Evolutionary conservation across 2,888 invertebrate species (phyloP).

Genomic region (Agriopis aurantiaria): DNA sequence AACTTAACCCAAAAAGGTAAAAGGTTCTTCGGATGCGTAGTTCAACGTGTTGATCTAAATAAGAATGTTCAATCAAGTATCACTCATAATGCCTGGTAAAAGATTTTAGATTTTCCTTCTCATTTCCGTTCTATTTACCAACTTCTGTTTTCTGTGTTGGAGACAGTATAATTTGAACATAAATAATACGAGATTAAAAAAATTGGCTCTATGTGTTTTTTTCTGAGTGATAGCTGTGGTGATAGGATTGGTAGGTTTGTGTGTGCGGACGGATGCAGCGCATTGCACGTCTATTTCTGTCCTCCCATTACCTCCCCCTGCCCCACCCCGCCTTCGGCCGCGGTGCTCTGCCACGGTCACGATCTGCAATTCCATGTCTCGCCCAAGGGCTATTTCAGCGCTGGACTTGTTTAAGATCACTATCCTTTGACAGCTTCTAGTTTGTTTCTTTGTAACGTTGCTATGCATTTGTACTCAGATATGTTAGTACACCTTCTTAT

Average conservation of each 20-base stretch:
- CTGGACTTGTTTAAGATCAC: constrained; percentile 10
- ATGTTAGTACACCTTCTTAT: too few relatives aligned
- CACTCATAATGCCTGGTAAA: too few relatives aligned
- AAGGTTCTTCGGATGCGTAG: too few relatives aligned
- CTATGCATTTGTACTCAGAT: not conserved
- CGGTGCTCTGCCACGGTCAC: constrained; percentile 22
- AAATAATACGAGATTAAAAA: too few relatives aligned
- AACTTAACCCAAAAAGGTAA: too few relatives aligned
- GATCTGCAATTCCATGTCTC: constrained; percentile 18
- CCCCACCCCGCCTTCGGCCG: not conserved
- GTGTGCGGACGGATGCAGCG: constrained; percentile 30
- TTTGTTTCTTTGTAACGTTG: not conserved
- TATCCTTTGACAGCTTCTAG: constrained; percentile 5
- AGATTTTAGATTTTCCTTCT: too few relatives aligned
- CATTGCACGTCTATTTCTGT: constrained; percentile 32
- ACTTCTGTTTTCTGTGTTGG: too few relatives aligned
- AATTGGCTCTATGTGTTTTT: not conserved
- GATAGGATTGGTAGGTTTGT: not conserved
- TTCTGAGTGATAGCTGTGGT: too few relatives aligned
- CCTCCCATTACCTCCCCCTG: constrained; percentile 9
- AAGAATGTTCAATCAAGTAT: too few relatives aligned
- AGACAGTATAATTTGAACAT: too few relatives aligned
- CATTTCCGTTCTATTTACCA: too few relatives aligned
- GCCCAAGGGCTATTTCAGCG: constrained; percentile 13
- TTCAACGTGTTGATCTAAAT: too few relatives aligned